Percentiles rank a stretch among this genome's conserved stretches.
Conservation (phyloP, 1,140 invertebrate genomes). For the Parasteatoda tepidariorum region DNA sequence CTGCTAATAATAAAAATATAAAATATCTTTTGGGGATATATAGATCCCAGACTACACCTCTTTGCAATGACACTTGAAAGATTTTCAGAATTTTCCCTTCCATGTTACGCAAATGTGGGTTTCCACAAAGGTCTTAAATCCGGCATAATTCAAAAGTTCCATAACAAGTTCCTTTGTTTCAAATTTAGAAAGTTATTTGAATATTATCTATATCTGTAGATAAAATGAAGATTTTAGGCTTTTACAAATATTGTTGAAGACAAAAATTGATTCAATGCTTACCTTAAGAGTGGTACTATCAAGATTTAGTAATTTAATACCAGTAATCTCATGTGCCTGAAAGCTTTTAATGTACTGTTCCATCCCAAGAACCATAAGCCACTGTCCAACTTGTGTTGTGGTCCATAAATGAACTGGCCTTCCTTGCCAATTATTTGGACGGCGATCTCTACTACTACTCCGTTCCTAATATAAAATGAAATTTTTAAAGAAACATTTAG, state of each 20-base stretch:
- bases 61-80: too few species aligned
- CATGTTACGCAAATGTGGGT: too few species aligned
- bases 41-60: too few species aligned
- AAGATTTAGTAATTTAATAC: conserved; percentile 81
- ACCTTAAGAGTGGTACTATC: conserved; percentile 89
- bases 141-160: too few species aligned
- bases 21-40: too few species aligned
- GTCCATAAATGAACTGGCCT: conserved; percentile 84
- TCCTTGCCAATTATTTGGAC: conserved; percentile 72
- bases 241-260: neutral
- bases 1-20: too few species aligned
- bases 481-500: neutral
- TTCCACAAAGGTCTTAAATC: too few species aligned
- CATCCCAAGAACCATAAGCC: conserved; percentile 83
- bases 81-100: too few species aligned
- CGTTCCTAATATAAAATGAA: conserved; percentile 33
- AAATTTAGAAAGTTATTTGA: too few species aligned
- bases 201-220: too few species aligned
- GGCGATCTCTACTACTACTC: conserved; percentile 54
- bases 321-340: conserved; percentile 85
- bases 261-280: conserved; percentile 28
- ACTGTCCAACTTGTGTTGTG: conserved; percentile 89
- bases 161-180: too few species aligned
- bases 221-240: too few species aligned
- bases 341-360: conserved; percentile 87